Conservation (phyloP, 2,888 invertebrate species). For the Tortrix viridana region DNA sequence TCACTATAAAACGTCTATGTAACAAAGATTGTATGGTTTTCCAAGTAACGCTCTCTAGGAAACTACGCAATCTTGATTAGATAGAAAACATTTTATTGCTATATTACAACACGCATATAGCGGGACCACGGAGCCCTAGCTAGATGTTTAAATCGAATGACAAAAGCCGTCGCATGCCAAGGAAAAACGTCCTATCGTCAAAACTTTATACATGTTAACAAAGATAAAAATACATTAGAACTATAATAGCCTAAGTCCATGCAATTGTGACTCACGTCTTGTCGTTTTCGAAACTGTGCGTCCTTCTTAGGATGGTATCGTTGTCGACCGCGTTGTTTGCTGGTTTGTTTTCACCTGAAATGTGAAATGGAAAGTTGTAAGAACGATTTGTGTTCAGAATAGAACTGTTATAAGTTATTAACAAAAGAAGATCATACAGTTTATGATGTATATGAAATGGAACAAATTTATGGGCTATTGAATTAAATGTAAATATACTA, state of each 20-base stretch:
- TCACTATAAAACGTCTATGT: too few species aligned
- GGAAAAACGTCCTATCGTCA: constrained; percentile 16
- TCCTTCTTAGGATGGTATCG: constrained; percentile 87
- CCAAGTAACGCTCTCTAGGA: too few species aligned
- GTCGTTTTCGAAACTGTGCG: constrained; percentile 94
- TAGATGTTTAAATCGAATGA: background rate
- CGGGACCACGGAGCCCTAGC: background rate
- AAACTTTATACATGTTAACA: constrained; percentile 26
- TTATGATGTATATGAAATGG: too few species aligned
- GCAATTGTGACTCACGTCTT: constrained; percentile 89
- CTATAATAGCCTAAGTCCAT: constrained; percentile 7
- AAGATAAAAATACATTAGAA: constrained; percentile 19
- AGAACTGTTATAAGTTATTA: too few species aligned
- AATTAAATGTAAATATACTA: too few species aligned
- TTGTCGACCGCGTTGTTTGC: constrained; percentile 64
- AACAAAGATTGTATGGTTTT: too few species aligned
- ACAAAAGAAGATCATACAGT: too few species aligned
- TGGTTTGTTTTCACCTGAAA: constrained; percentile 84
- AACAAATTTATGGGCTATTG: background rate
- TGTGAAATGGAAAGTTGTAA: background rate
- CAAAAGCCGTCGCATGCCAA: constrained; percentile 21
- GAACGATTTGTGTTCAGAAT: constrained; percentile 4
- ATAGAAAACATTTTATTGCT: too few species aligned
- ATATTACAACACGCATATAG: too few species aligned
- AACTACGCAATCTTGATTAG: too few species aligned